Conservation (phyloP, 1,140 invertebrate genomes). For the Nasonia vitripennis region DNA sequence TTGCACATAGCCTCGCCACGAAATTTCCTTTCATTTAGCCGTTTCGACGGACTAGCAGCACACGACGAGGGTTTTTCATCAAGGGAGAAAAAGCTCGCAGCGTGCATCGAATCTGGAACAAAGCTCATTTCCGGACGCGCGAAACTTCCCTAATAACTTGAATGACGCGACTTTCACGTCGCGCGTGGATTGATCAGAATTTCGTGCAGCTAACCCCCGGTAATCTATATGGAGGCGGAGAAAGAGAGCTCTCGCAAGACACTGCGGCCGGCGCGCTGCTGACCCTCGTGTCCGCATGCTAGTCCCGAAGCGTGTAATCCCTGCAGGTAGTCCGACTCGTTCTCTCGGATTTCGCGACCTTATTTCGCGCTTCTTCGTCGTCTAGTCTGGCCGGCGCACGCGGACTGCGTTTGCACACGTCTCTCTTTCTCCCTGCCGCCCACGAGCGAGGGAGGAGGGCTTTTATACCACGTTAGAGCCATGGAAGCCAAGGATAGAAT, state of each 20-base stretch:
- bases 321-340: slow-evolving; percentile 46
- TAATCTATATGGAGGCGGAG: slow-evolving; percentile 5
- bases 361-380: slow-evolving; percentile 21
- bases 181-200: background rate
- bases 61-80: background rate
- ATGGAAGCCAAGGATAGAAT: slow-evolving; percentile 52
- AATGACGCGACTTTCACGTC: background rate
- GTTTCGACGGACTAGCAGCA: background rate
- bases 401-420: background rate
- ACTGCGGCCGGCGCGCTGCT: background rate
- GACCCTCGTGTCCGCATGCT: slow-evolving; percentile 4
- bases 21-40: background rate
- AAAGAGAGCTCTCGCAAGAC: background rate
- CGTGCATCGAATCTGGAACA: background rate
- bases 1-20: background rate
- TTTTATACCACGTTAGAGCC: slow-evolving; percentile 49
- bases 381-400: background rate
- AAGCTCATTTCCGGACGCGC: no score
- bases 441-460: slow-evolving; percentile 15
- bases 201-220: background rate
- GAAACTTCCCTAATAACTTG: background rate
- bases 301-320: slow-evolving; percentile 37
- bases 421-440: background rate
- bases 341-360: slow-evolving; percentile 45
- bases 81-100: background rate